Evolutionary conservation across 2,797 vertebrate genomes (phyloP), one percentile per base, ranked within the genome.

Genomic region (Oreonectes daqikongensis): DNA sequence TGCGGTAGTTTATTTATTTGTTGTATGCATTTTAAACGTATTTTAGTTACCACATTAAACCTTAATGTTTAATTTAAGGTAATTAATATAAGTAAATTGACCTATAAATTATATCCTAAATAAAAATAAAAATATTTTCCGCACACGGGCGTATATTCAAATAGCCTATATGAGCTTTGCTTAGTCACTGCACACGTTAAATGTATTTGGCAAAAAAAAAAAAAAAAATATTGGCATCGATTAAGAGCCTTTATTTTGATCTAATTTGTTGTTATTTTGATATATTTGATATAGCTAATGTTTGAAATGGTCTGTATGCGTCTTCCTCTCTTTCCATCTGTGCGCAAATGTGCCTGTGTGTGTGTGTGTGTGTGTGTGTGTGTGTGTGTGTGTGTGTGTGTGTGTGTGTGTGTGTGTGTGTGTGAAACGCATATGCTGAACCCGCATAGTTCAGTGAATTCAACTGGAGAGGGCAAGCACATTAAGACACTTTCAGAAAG

Each of bases 401-500:
- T 35, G 9, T 28, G 24, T 42, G 28, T 22, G 71, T 70, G 28
- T 57, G 40, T 35, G 9, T 28, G 24, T 42, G 28, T 22, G 71
- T 26, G 48, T 24, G 63, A 22, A 53, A 42, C 72, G 26, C 61
- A 74, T 50, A 22, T 48, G 50, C 26, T 46, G 59, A 67, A 63
- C 42, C 59, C 50, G 28, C 72, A 66, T 24, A 64, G 61, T 72
- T 66, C 35, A 72, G 60, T 59, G 15, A 72, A 57, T 78, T 52
- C 64, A 70, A 55, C 12, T 52, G 53, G 17, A 72, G 28, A 69
- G 64, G 48, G 28, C 52, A 75, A 64, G 26, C 50, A 50, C 77
- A 71, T 74, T 77, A 73, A 73, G 20, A 42, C 26, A 40, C 22
- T 72, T 75, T 72, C 75, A 20, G 26, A 75, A 46, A 59, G 26